Conservation (phyloP, 2,888 invertebrate species). For the Agrenia bidenticulata region DNA sequence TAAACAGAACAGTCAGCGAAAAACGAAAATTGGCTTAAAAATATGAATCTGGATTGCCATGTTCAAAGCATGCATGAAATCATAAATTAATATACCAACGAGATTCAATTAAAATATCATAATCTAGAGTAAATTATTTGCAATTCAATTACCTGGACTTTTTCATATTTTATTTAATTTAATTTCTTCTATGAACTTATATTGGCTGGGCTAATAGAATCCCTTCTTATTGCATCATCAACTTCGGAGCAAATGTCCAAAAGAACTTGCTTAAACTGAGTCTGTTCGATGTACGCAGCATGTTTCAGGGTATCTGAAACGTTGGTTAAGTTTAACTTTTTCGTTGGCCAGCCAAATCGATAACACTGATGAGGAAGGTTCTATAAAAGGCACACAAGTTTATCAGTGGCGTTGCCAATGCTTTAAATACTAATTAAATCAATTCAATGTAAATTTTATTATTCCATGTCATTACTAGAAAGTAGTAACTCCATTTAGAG, state of each 20-base stretch:
- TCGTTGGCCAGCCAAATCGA: slow-evolving; percentile 31
- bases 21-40: no score
- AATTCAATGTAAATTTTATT: slow-evolving; percentile 5
- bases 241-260: slow-evolving; percentile 38
- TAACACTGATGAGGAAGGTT: slow-evolving; percentile 29
- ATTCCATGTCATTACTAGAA: slow-evolving; percentile 18
- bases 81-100: no score
- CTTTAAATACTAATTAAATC: neutral
- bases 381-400: slow-evolving; percentile 4
- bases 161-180: no score
- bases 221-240: slow-evolving; percentile 30
- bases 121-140: no score
- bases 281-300: slow-evolving; percentile 32
- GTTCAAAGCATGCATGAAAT: no score
- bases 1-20: no score
- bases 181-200: no score
- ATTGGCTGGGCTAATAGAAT: neutral
- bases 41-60: no score
- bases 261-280: slow-evolving; percentile 34
- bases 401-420: no score
- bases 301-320: slow-evolving; percentile 36
- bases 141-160: no score
- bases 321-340: slow-evolving; percentile 27
- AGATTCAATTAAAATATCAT: no score
- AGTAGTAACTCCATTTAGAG: slow-evolving; percentile 34